phyloP scores from a whole-genome alignment of 2,113 vertebrate species.

The Nycticorax nycticorax region DNA sequence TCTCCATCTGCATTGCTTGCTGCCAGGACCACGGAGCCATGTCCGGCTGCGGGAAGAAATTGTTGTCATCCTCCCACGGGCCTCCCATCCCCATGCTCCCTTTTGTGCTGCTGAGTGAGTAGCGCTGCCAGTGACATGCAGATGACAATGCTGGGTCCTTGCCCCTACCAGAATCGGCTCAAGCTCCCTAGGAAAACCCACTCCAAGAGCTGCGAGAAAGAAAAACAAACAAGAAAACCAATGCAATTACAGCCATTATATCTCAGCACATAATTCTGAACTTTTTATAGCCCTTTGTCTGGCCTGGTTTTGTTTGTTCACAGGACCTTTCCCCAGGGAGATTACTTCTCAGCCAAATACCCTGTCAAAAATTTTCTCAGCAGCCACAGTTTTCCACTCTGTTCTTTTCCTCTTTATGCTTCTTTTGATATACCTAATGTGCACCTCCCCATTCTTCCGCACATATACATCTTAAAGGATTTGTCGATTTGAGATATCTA shows the following conservation, averaged over 20 bases:
- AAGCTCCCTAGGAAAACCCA: neutral
- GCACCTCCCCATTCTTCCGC: neutral
- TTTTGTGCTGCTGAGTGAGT: neutral
- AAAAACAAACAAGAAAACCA: neutral
- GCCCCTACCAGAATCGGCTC: neutral
- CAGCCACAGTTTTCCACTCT: neutral
- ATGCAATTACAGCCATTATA: neutral
- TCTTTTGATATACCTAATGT: neutral
- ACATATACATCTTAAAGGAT: neutral
- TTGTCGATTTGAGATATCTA: neutral
- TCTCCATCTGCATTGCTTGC: neutral
- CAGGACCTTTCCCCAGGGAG: neutral
- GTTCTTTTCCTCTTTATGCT: neutral
- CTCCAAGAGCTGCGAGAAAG: neutral
- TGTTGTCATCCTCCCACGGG: neutral
- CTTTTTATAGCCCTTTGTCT: neutral
- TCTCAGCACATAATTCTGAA: neutral
- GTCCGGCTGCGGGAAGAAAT: neutral
- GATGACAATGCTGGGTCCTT: neutral
- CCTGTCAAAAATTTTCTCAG: neutral
- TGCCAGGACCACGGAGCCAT: neutral
- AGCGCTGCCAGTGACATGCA: neutral
- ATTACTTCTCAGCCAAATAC: neutral
- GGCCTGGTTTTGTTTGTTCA: neutral
- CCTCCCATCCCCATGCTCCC: accelerated